Evolutionary conservation across 1,140 invertebrate genomes (phyloP).

Genomic region (Aradophagus sp.): DNA sequence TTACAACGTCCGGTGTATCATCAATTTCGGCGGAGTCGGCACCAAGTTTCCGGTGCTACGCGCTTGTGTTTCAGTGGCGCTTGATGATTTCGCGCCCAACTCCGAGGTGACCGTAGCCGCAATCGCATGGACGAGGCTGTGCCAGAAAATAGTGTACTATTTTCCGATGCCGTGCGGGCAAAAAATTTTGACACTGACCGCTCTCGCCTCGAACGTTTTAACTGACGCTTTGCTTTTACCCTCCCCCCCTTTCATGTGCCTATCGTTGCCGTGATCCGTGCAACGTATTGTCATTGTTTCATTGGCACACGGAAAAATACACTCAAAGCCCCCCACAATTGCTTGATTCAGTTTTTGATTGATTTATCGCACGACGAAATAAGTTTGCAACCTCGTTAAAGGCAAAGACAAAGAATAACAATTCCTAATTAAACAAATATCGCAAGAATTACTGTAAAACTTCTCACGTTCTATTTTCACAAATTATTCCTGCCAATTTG

Average conservation of each 20-base stretch:
- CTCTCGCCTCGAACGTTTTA: slow-evolving; percentile 23
- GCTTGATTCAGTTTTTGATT: too few relatives aligned
- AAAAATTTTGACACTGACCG: slow-evolving; percentile 37
- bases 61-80: slow-evolving; percentile 10
- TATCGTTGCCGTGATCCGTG: too few relatives aligned
- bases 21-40: slow-evolving; percentile 33
- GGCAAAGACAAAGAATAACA: too few relatives aligned
- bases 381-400: too few relatives aligned
- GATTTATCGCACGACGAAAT: too few relatives aligned
- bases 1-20: slow-evolving; percentile 48
- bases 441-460: too few relatives aligned
- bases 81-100: slow-evolving; percentile 57
- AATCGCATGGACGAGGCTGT: slow-evolving; percentile 62
- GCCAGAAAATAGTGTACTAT: slow-evolving; percentile 61
- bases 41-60: slow-evolving; percentile 25
- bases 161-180: slow-evolving; percentile 56
- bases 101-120: slow-evolving; percentile 65
- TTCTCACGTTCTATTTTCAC: too few relatives aligned
- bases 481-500: too few relatives aligned
- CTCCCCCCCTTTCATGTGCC: neutral
- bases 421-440: too few relatives aligned
- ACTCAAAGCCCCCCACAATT: too few relatives aligned
- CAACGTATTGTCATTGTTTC: too few relatives aligned
- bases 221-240: slow-evolving; percentile 27
- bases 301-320: too few relatives aligned